Evolutionary conservation across 2,888 invertebrate genomes (phyloP).

Genomic region (Lampropteryx suffumata): DNA sequence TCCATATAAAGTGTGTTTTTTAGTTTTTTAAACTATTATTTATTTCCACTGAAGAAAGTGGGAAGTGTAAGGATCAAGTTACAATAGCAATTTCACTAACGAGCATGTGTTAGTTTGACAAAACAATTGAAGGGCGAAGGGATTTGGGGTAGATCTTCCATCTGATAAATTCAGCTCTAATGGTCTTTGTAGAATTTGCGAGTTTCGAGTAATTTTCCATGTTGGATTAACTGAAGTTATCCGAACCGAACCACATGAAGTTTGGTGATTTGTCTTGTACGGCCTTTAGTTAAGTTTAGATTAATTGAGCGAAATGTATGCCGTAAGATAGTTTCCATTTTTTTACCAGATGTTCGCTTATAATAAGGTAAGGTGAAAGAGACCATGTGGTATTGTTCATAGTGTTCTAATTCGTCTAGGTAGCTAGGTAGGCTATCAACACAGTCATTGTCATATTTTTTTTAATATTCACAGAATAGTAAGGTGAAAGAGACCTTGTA

Average conservation of each 20-base stretch:
- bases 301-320: neutral
- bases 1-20: too few species aligned
- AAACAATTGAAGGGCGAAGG: conserved; percentile 65
- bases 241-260: conserved; percentile 28
- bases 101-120: conserved; percentile 67
- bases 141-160: conserved; percentile 63
- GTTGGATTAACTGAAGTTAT: conserved; percentile 42
- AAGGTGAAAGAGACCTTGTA: too few species aligned
- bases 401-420: too few species aligned
- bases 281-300: conserved; percentile 8
- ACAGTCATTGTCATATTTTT: too few species aligned
- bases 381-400: too few species aligned
- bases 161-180: conserved; percentile 69
- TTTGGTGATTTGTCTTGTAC: conserved; percentile 25
- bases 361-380: too few species aligned
- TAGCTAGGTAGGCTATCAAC: too few species aligned
- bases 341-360: too few species aligned
- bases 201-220: conserved; percentile 52
- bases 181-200: conserved; percentile 61
- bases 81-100: conserved; percentile 44
- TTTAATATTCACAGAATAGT: too few species aligned
- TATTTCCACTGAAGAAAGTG: too few species aligned
- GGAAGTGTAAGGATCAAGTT: conserved; percentile 16
- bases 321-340: too few species aligned
- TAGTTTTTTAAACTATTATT: too few species aligned